phyloP scores from a whole-genome alignment of 2,888 invertebrate species.

The Aradus depressus region DNA sequence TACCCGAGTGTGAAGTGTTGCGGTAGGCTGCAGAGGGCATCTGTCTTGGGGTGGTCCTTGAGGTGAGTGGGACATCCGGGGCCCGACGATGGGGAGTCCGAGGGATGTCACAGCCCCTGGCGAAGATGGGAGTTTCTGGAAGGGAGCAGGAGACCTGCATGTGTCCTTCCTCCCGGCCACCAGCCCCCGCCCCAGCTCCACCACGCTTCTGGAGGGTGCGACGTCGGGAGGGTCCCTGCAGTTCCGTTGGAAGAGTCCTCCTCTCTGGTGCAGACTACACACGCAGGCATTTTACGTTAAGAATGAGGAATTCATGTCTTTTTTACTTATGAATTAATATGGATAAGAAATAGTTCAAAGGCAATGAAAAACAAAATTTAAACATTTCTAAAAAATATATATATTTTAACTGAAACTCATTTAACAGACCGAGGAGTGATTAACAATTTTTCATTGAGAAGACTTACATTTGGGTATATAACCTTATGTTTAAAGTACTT shows the following conservation, averaged over 20 bases:
- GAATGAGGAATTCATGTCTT: too few relatives aligned
- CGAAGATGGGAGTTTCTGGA: conserved; percentile 81
- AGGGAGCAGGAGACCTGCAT: conserved; percentile 75
- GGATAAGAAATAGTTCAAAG: too few relatives aligned
- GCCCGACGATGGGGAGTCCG: conserved; percentile 64
- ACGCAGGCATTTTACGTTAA: too few relatives aligned
- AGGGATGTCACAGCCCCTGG: conserved; percentile 72
- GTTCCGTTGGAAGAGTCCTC: conserved; percentile 61
- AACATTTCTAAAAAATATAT: too few relatives aligned
- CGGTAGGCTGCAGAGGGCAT: conserved; percentile 23
- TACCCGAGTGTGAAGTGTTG: conserved; percentile 20
- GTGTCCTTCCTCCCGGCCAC: conserved; percentile 42
- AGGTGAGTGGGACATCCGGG: conserved; percentile 45
- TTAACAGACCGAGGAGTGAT: too few relatives aligned
- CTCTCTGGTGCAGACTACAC: conserved; percentile 41
- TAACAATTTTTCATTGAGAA: too few relatives aligned
- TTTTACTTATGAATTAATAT: too few relatives aligned
- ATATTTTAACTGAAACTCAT: too few relatives aligned
- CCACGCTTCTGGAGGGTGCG: conserved; percentile 41
- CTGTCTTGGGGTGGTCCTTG: conserved; percentile 25
- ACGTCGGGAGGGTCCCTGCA: conserved; percentile 45
- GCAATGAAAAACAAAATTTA: too few relatives aligned
- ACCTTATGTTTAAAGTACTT: too few relatives aligned
- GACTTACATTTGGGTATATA: too few relatives aligned
- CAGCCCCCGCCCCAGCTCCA: conserved; percentile 27